phyloP scores from a whole-genome alignment of 2,113 vertebrate species.

The Ochotona curzoniae region DNA sequence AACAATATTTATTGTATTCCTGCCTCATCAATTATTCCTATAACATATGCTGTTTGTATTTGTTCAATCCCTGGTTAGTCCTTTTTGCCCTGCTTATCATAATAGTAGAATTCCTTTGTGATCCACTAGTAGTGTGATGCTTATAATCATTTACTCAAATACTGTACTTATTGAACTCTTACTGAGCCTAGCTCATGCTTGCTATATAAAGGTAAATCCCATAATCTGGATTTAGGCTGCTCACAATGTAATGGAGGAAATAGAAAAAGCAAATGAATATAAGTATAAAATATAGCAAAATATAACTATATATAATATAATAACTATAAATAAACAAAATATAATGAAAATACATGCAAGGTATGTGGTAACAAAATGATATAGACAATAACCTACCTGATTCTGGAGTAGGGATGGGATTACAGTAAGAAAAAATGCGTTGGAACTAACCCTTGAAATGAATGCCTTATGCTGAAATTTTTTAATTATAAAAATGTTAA shows the following conservation, averaged over 20 bases:
- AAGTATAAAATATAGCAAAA: too few species aligned
- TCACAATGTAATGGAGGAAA: not conserved
- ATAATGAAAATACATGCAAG: not conserved
- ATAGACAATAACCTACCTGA: not conserved
- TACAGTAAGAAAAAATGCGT: not conserved
- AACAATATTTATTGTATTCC: not conserved
- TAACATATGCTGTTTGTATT: not conserved
- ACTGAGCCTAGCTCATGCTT: not conserved
- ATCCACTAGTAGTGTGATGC: not conserved
- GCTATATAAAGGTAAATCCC: not conserved
- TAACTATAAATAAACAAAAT: not conserved
- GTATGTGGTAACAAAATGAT: not conserved
- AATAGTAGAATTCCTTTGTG: not conserved
- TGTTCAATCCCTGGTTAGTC: not conserved
- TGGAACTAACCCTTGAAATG: not conserved
- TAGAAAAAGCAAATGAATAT: not conserved
- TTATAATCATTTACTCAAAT: not conserved
- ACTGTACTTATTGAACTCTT: not conserved
- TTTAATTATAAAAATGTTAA: not conserved
- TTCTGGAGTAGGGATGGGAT: too few species aligned
- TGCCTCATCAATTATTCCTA: conserved; percentile 12
- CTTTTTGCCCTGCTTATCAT: not conserved
- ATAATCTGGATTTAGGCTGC: not conserved
- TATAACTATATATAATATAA: too few species aligned
- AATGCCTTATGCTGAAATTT: not conserved